These are phyloP conservation scores for Brachyopa scutellaris DNA, from an alignment of 2,888 invertebrate genomes.

Conservation along the genomic window DNA sequence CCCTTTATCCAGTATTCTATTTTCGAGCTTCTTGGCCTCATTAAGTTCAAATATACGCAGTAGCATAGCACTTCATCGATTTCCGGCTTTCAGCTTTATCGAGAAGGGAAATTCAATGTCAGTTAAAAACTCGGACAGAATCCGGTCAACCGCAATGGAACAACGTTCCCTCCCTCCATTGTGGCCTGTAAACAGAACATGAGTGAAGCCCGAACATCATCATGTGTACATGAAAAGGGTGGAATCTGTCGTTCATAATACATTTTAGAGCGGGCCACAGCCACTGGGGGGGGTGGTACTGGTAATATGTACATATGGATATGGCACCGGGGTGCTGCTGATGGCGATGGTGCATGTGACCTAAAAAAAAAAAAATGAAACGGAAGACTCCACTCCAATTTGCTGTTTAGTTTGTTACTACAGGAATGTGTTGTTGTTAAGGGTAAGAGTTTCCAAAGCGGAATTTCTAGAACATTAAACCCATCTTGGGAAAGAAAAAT, in stretches of 20 bases:
- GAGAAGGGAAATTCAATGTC: conserved; percentile 45
- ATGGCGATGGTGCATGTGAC: conserved; percentile 30
- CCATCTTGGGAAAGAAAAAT: conserved; percentile 2
- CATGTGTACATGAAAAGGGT: conserved; percentile 38
- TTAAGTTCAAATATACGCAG: conserved; percentile 5
- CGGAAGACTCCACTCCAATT: background rate
- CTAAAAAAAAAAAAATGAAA: conserved; percentile 13
- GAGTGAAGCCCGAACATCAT: conserved; percentile 13
- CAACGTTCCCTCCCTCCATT: conserved; percentile 34
- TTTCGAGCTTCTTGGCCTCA: background rate
- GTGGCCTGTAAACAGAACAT: conserved; percentile 10
- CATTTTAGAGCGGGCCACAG: background rate
- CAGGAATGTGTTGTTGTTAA: too few species aligned
- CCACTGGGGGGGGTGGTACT: background rate
- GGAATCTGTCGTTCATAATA: conserved; percentile 13
- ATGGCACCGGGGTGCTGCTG: background rate
- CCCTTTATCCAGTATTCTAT: background rate
- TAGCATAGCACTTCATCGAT: conserved; percentile 17
- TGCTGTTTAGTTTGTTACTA: conserved; percentile 1
- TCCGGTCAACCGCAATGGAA: conserved; percentile 55
- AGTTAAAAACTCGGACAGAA: conserved; percentile 55
- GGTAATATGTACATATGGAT: too few species aligned
- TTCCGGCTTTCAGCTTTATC: conserved; percentile 39
- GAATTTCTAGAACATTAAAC: conserved; percentile 18
- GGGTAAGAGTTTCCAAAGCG: too few species aligned